phyloP scores from a whole-genome alignment of 1,140 invertebrate species.

The Heliconius himera region DNA sequence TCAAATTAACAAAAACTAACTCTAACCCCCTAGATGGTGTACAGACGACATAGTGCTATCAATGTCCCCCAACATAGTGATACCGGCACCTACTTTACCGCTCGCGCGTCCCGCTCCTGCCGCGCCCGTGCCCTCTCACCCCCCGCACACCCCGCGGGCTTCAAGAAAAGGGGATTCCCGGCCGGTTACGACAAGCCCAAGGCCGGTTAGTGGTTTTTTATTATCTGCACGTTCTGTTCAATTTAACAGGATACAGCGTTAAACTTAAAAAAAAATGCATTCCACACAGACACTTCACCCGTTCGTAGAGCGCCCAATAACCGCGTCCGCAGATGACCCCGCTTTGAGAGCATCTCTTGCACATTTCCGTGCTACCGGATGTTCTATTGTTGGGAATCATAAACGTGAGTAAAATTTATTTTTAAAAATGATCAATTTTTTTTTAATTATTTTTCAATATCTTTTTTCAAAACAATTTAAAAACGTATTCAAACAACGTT shows the following conservation, averaged over 20 bases:
- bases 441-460: no score
- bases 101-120: slow-evolving; percentile 34
- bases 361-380: slow-evolving; percentile 93
- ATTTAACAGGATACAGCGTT: no score
- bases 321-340: slow-evolving; percentile 83
- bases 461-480: no score
- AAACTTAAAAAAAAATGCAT: no score
- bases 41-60: slow-evolving; percentile 84
- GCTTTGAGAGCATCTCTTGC: slow-evolving; percentile 89
- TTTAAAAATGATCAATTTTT: no score
- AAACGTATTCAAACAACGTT: no score
- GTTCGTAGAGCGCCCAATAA: slow-evolving; percentile 88
- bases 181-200: background rate
- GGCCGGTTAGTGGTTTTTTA: background rate
- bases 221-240: no score
- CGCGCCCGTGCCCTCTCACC: slow-evolving; percentile 5
- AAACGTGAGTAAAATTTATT: slow-evolving; percentile 46
- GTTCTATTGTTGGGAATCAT: slow-evolving; percentile 82
- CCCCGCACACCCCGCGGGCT: slow-evolving; percentile 10
- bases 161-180: background rate
- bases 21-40: slow-evolving; percentile 60
- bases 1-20: no score
- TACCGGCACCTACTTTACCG: slow-evolving; percentile 88
- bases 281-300: slow-evolving; percentile 84
- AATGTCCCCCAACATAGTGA: slow-evolving; percentile 93